Evolutionary conservation across 2,113 vertebrate species (phyloP).

Genomic region (Rhinoderma darwinii): DNA sequence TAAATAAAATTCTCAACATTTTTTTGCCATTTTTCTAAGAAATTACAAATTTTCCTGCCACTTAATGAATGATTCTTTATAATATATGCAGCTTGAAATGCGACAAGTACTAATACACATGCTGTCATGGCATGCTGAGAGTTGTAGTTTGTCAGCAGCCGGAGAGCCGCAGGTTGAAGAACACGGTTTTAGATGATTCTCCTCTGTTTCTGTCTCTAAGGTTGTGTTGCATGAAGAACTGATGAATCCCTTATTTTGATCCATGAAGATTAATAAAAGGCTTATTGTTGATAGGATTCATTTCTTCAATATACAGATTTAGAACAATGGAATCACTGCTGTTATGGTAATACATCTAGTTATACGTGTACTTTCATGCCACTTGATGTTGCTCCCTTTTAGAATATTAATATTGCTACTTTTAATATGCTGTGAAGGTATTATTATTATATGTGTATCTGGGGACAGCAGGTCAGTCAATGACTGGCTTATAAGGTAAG

Average conservation of each 20-base stretch:
- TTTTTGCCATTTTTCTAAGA: no score
- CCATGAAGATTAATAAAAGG: neutral
- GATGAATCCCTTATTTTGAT: neutral
- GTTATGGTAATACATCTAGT: neutral
- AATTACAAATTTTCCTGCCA: no score
- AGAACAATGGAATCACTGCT: neutral
- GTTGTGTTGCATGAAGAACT: neutral
- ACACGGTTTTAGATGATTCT: neutral
- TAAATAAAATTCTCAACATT: no score
- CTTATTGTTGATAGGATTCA: neutral
- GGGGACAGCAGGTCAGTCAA: neutral
- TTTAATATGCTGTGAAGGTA: neutral
- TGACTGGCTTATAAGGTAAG: neutral
- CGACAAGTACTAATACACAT: neutral
- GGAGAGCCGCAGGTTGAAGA: no score
- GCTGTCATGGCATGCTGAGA: neutral
- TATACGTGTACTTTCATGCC: neutral
- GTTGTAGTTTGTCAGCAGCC: neutral
- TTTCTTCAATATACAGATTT: neutral
- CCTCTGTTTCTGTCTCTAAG: neutral
- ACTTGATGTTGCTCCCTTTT: neutral
- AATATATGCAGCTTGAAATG: neutral
- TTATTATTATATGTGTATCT: neutral
- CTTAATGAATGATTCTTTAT: no score
- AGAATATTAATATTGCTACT: neutral